These are phyloP conservation scores for Bhutanitis thaidina DNA, from an alignment of 2,888 invertebrate genomes.

Conservation along the genomic window DNA sequence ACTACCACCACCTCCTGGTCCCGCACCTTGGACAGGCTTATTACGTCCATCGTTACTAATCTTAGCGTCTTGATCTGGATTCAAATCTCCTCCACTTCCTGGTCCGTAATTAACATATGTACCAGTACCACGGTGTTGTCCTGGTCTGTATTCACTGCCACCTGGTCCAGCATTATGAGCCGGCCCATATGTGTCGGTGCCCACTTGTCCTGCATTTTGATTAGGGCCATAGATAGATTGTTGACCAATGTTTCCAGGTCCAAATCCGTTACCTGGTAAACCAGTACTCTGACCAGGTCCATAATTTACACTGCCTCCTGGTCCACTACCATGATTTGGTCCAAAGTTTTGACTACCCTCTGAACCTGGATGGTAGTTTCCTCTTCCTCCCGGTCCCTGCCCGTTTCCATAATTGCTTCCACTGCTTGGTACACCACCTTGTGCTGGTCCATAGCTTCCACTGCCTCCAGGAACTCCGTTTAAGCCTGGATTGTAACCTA, in stretches of 20 bases:
- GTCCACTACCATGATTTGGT: no score
- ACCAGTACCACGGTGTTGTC: no score
- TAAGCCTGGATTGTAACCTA: constrained; percentile 26
- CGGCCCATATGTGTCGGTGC: neutral
- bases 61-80: neutral
- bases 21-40: neutral
- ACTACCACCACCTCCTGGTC: neutral
- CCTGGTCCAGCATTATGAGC: neutral
- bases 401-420: constrained; percentile 17
- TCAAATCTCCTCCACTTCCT: neutral
- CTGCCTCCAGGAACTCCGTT: constrained; percentile 1
- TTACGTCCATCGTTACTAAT: neutral
- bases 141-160: no score
- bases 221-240: neutral
- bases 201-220: neutral
- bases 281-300: constrained; percentile 9
- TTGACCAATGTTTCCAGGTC: neutral
- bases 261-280: neutral
- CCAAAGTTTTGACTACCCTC: no score
- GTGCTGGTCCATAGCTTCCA: constrained; percentile 18
- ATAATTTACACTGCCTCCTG: constrained; percentile 14
- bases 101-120: neutral
- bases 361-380: constrained; percentile 11
- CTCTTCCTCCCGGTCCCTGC: constrained; percentile 1
- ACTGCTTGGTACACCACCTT: constrained; percentile 14